Percentiles rank a stretch among this genome's conserved stretches.
Conservation (phyloP, 1,140 invertebrate species). For the Orchestia grillus region DNA sequence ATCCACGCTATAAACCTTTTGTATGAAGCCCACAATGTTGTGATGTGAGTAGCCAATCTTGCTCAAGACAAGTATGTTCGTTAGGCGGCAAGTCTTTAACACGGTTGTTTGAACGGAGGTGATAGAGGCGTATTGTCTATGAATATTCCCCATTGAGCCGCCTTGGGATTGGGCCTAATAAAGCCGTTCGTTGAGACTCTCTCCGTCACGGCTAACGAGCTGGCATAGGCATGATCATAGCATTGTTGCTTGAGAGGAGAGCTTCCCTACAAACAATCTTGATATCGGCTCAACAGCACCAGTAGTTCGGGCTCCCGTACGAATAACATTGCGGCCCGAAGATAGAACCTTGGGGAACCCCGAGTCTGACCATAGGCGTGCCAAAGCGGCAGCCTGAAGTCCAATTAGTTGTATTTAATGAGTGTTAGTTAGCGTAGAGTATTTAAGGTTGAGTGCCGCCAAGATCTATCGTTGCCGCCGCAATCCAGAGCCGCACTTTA, state of each 20-base stretch:
- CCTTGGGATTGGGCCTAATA: not conserved
- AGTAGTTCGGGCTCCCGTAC: not conserved
- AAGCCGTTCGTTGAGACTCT: conserved; percentile 6
- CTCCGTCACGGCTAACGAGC: conserved; percentile 45
- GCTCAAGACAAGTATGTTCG: not conserved
- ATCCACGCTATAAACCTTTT: not conserved
- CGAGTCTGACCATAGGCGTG: conserved; percentile 17
- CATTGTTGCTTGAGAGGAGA: conserved; percentile 7
- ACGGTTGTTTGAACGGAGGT: conserved; percentile 4
- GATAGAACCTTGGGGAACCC: not conserved
- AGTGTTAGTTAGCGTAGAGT: conserved; percentile 34
- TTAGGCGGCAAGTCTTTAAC: not conserved
- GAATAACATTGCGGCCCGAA: not conserved
- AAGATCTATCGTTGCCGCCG: conserved; percentile 51
- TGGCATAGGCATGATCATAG: not conserved
- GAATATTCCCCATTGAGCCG: not conserved
- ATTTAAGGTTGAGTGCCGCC: conserved; percentile 44
- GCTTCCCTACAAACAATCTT: not conserved
- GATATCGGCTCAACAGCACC: not conserved
- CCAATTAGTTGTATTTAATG: conserved; percentile 57
- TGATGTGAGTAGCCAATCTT: not conserved
- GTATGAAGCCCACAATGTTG: not conserved
- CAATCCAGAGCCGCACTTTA: conserved; percentile 27
- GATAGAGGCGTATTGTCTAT: conserved; percentile 35
- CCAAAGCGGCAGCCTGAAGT: conserved; percentile 1